Evolutionary conservation across 2,797 vertebrate species (phyloP), one percentile per base, ranked within the genome.

Genomic region (Hoplostethus atlanticus): DNA sequence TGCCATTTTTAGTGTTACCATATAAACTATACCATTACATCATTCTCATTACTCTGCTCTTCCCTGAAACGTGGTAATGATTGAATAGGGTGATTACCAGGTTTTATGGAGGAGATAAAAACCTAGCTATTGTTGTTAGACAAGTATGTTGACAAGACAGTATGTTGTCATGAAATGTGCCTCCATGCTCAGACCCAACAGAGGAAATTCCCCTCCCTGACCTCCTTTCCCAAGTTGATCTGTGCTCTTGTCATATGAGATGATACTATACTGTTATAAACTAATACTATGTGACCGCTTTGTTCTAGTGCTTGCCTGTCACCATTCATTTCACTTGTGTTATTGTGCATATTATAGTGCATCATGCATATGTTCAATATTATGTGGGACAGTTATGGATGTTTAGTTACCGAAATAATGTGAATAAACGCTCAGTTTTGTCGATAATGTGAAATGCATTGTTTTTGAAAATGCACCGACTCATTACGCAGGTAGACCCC

Each of bases 191-290:
- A 5, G 17, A n/a, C 40, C 17, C 59, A 17, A 11, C 5, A 1
- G 34, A 36, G 66, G 80, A 52, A 55, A 60, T 68, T 71, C 54
- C 70, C 57, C 57, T 25, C 30, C 58, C 47, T 75, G 74, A 84
- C 71, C 69, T 60, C 6, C 21, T 61, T 11, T 48, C 52, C 28
- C 34, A 6, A 42, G 40, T 50, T 61, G 59, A 60, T 62, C 64
- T 60, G 34, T 81, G 64, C 67, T 73, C 72, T 38, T 57, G 44
- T 85, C 71, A 52, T 51, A 66, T 46, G 51, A 58, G 57, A 65
- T 79, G 73, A 57, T 31, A 21, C 21, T 50, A 1, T 10, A 5
- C 44, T 66, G 63, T 55, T 40, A 67, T 72, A 68, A 76, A 63
- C 74, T 74, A 59, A 69, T 77, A 21, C 53, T 61, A 1, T 36